phyloP scores from a whole-genome alignment of 2,888 invertebrate genomes.

The Didymodactylos carnosus region DNA sequence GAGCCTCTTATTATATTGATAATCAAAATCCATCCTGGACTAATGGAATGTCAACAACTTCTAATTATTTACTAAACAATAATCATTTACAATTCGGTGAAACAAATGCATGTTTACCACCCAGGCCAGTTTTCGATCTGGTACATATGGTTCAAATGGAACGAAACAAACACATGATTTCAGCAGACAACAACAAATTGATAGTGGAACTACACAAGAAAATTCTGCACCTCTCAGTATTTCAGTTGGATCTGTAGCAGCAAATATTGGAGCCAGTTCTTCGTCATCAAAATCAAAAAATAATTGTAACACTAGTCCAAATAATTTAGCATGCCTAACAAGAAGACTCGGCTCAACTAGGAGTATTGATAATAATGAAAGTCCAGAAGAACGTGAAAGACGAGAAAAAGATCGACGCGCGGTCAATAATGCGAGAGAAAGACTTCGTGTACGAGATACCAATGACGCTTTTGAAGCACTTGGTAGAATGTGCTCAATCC shows the following conservation, averaged over 20 bases:
- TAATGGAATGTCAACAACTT: too few species aligned
- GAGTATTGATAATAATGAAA: conserved; percentile 4
- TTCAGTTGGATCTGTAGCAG: neutral
- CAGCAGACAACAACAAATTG: neutral
- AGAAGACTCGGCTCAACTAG: neutral
- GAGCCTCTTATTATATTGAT: too few species aligned
- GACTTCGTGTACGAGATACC: conserved; percentile 88
- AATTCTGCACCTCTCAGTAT: neutral
- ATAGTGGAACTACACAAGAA: neutral
- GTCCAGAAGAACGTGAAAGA: conserved; percentile 11
- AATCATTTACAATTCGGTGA: neutral
- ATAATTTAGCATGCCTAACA: neutral
- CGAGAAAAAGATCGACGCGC: conserved; percentile 76
- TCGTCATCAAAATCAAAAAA: too few species aligned
- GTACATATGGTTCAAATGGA: too few species aligned
- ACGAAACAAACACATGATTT: too few species aligned
- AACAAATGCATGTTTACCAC: neutral
- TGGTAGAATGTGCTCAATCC: conserved; percentile 91
- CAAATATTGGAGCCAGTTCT: neutral
- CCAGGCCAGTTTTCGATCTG: neutral
- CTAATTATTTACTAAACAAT: neutral
- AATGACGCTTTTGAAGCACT: conserved; percentile 95
- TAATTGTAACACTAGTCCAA: too few species aligned
- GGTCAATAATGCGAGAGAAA: conserved; percentile 89
- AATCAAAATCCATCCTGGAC: too few species aligned